Base-by-base conservation (phyloP, 2,888 invertebrate species). In the Scaptomyza caliginosa region DNA sequence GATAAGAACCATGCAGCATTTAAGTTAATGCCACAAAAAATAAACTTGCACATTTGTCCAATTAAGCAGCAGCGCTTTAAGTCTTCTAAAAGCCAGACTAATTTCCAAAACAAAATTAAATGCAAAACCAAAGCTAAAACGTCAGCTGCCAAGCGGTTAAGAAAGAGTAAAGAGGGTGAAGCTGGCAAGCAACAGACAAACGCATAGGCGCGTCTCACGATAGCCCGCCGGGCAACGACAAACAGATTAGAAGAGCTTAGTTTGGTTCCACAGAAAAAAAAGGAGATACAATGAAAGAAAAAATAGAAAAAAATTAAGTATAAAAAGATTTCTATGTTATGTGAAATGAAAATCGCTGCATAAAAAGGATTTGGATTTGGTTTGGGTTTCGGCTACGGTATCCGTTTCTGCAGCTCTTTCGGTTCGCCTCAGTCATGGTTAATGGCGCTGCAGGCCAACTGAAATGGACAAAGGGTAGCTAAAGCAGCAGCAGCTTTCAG, bases 181-280 rank as follows among this genome's bases (percentile, higher is more conserved):
- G 26, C 34, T 5, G 23, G n/a, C 11, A 26, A 43, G n/a, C 30
- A 17, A 17, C 19, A 45, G 24, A 17, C 26, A 40, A 40, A 57
- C 38, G 45, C 36, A 42, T 42, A 48, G 49, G 48, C 40, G 39
- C 28, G 43, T 23, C 6, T 13, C 45, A 67, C 46, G 63, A 40
- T 55, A 63, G 40, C 46, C 54, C 49, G 38, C 24, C 38, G 67
- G 62, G 48, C 67, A 74, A 66, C 66, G 49, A 62, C 85, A 81
- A 81, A 78, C 85, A 81, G 81, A 86, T 81, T 81, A 86, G 82
- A 81, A 66, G 51, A 72, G 85, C 87, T 87, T 78, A 81, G 77
- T 45, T 50, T 59, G 59, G 59, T 23, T 36, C n/a, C n/a, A n/a
- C 34, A 51, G 51, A 45, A 51, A 48, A 59, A 62, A 13, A 16